A percentile compares a stretch with the other conserved stretches of the same genome.
phyloP scores from a whole-genome alignment of 53 echinoderm and acorn worm genomes.

The Arbacia lixula region DNA sequence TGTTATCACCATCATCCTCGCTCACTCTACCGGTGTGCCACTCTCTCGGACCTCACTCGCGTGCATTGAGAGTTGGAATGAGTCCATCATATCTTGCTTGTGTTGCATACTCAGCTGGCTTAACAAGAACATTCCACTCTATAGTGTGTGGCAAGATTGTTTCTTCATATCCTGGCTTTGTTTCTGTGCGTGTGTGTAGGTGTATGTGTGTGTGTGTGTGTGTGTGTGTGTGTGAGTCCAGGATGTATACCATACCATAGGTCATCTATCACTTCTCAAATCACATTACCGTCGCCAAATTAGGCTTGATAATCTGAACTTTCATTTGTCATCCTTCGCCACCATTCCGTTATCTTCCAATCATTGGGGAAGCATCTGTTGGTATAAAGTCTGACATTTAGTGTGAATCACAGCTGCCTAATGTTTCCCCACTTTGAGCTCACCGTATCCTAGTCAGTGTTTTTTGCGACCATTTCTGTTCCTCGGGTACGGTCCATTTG shows the following conservation, averaged over 20 bases:
- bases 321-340: slow-evolving; percentile 13
- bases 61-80: too few relatives aligned
- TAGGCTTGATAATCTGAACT: slow-evolving; percentile 38
- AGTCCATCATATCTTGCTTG: too few relatives aligned
- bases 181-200: too few relatives aligned
- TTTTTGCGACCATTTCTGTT: too few relatives aligned
- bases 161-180: neutral
- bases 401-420: too few relatives aligned
- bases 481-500: too few relatives aligned
- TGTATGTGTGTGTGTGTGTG: neutral
- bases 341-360: slow-evolving; percentile 37
- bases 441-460: too few relatives aligned
- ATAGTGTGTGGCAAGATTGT: slow-evolving; percentile 18
- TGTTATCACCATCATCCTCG: slow-evolving; percentile 10
- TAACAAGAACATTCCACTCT: slow-evolving; percentile 32
- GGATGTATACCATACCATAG: neutral
- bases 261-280: neutral
- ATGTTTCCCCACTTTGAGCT: too few relatives aligned
- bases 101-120: slow-evolving; percentile 11
- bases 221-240: neutral
- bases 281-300: slow-evolving; percentile 28
- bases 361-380: too few relatives aligned
- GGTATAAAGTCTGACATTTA: too few relatives aligned
- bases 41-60: too few relatives aligned
- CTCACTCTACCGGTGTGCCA: too few relatives aligned